A percentile compares a stretch with the other conserved stretches of the same genome.
phyloP scores from a whole-genome alignment of 2,797 vertebrate species.

The Salarias fasciatus region DNA sequence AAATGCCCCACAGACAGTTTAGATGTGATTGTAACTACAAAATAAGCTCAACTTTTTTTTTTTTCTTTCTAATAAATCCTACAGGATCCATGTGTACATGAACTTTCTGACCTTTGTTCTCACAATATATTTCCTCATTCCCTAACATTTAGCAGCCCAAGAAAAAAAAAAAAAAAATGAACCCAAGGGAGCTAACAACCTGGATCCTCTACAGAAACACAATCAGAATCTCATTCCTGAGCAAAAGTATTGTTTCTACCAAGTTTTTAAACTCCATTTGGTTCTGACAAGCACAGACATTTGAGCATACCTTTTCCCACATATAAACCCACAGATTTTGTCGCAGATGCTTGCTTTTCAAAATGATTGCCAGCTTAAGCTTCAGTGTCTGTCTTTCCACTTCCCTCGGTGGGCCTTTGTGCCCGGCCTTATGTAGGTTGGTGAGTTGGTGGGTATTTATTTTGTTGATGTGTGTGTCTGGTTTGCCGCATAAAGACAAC shows the following conservation, averaged over 20 bases:
- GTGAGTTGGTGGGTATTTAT: conserved; percentile 29
- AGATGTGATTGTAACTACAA: not conserved
- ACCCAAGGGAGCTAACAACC: too few relatives aligned
- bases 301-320: too few relatives aligned
- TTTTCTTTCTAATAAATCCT: too few relatives aligned
- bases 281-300: not conserved
- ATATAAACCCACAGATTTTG: not conserved
- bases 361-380: conserved; percentile 17
- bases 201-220: too few relatives aligned
- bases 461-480: conserved; percentile 37
- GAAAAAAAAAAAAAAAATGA: too few relatives aligned
- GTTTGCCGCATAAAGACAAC: conserved; percentile 43
- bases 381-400: conserved; percentile 17
- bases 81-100: too few relatives aligned
- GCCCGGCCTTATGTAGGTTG: conserved; percentile 17
- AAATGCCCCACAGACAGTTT: not conserved
- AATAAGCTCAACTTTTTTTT: too few relatives aligned
- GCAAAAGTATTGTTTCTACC: not conserved
- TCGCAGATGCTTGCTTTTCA: conserved; percentile 30
- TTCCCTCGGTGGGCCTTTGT: conserved; percentile 21
- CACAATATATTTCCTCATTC: too few relatives aligned
- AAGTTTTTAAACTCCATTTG: not conserved
- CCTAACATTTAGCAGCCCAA: too few relatives aligned
- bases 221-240: too few relatives aligned
- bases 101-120: too few relatives aligned